Percentiles rank a stretch among this genome's conserved stretches.
These are phyloP conservation scores for Hippocampus mohnikei DNA, from an alignment of 2,113 vertebrate genomes.

Conservation along the genomic window DNA sequence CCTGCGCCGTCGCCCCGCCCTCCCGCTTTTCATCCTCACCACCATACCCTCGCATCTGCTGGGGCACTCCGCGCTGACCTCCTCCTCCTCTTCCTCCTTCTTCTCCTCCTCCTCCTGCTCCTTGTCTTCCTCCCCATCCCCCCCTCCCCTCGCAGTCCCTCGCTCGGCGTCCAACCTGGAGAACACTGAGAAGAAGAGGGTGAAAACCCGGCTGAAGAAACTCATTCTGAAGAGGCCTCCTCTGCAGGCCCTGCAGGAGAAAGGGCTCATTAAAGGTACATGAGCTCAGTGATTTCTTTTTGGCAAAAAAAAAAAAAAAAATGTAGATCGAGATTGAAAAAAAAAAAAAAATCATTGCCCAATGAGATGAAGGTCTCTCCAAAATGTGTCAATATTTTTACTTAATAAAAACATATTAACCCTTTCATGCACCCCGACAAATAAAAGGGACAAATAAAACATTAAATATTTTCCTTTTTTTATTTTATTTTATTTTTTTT, in stretches of 20 bases:
- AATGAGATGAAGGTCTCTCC: background rate
- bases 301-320: no score
- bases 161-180: constrained; percentile 70
- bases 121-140: constrained; percentile 19
- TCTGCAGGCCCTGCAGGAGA: constrained; percentile 85
- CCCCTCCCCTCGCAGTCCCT: constrained; percentile 53
- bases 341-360: background rate
- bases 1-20: constrained; percentile 49
- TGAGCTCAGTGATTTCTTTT: background rate
- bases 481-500: no score
- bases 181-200: constrained; percentile 78
- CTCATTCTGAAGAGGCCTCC: constrained; percentile 84
- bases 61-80: constrained; percentile 44
- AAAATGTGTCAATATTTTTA: background rate
- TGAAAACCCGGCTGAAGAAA: constrained; percentile 82
- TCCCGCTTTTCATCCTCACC: constrained; percentile 62
- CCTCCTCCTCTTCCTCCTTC: constrained; percentile 22
- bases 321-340: background rate
- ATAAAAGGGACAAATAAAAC: no score
- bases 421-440: no score
- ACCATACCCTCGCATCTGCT: constrained; percentile 55
- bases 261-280: constrained; percentile 88
- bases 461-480: no score
- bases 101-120: constrained; percentile 36
- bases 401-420: no score